Evolutionary conservation across 2,797 vertebrate genomes (phyloP).

Genomic region (Vireo griseus): DNA sequence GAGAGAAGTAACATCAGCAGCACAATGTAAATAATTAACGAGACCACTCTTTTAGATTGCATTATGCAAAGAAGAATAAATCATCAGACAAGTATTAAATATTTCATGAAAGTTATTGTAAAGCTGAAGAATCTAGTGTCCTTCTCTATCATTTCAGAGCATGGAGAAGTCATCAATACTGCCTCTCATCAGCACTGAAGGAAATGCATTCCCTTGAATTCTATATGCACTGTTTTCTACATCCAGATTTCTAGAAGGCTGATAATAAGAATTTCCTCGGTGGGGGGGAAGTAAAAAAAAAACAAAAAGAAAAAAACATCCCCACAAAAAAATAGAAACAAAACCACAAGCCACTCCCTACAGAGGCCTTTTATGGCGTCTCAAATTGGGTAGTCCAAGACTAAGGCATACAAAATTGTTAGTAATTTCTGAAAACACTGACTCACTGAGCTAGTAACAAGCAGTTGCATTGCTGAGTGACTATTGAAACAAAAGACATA

Average conservation of each 20-base stretch:
- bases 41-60: slow-evolving; percentile 37
- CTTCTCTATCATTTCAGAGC: slow-evolving; percentile 17
- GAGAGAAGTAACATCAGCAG: slow-evolving; percentile 24
- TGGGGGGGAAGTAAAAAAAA: rapidly evolving
- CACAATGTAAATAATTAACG: slow-evolving; percentile 55
- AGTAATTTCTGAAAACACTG: not conserved
- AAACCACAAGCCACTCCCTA: not conserved
- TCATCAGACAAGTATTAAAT: slow-evolving; percentile 60
- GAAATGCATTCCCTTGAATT: not conserved
- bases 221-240: not conserved
- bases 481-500: not conserved
- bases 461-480: not conserved
- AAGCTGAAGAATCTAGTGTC: slow-evolving; percentile 40
- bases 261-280: not conserved
- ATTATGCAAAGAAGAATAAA: slow-evolving; percentile 46
- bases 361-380: not conserved
- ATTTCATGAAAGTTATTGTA: slow-evolving; percentile 51
- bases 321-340: not conserved
- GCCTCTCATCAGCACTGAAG: not conserved
- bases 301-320: rapidly evolving
- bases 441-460: not conserved
- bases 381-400: not conserved
- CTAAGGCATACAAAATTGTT: not conserved
- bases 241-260: not conserved
- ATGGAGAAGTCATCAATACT: slow-evolving; percentile 2